Conservation (phyloP, 2,797 vertebrate species). For the Tamandua tetradactyla region DNA sequence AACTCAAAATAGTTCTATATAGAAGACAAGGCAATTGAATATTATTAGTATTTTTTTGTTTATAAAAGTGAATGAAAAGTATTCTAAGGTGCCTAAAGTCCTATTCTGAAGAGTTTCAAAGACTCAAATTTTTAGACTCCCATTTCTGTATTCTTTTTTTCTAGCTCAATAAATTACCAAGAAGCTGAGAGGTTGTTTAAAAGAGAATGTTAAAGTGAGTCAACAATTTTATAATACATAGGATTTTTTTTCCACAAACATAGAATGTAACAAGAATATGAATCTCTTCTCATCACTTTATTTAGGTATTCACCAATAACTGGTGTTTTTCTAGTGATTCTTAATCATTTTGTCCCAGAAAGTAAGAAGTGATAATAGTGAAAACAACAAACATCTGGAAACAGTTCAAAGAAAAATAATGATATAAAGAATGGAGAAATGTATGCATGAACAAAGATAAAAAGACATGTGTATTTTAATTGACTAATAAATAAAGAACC, state of each 20-base stretch:
- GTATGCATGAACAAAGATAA: not conserved
- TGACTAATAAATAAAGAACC: not conserved
- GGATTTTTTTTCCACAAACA: not conserved
- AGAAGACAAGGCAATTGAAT: not conserved
- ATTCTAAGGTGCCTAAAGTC: not conserved
- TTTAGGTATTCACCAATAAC: not conserved
- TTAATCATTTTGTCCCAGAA: not conserved
- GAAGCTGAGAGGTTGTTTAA: not conserved
- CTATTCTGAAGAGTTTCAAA: not conserved
- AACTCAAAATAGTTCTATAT: not conserved
- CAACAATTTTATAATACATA: not conserved
- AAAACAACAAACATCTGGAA: not conserved
- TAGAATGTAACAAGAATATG: not conserved
- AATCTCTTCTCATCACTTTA: not conserved
- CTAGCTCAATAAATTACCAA: not conserved
- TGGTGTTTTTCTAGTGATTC: not conserved
- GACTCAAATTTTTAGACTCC: not conserved
- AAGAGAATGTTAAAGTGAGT: not conserved
- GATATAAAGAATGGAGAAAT: not conserved
- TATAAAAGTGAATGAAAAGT: slow-evolving; percentile 35
- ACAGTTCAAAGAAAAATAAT: not conserved
- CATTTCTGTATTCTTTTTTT: not conserved
- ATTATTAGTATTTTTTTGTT: not conserved
- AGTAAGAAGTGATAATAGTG: not conserved
- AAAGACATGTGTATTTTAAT: slow-evolving; percentile 5